phyloP scores from a whole-genome alignment of 2,888 invertebrate species.

The Trisateles emortualis region DNA sequence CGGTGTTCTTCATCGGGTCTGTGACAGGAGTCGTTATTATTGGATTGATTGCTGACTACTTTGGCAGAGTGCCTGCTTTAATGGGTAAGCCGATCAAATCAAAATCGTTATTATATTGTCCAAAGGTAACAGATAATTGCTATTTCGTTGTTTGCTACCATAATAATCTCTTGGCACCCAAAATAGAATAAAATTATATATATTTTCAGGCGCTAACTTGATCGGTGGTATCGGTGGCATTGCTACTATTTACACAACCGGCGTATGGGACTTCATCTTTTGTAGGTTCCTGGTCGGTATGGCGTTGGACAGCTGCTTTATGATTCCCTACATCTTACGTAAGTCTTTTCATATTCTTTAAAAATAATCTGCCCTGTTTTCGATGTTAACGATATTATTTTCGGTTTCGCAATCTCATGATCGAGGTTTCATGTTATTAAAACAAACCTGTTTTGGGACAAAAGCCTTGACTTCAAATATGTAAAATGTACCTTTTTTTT shows the following conservation, averaged over 20 bases:
- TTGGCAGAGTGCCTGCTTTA: constrained; percentile 63
- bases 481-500: too few relatives aligned
- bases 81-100: constrained; percentile 8
- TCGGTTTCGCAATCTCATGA: too few relatives aligned
- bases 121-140: too few relatives aligned
- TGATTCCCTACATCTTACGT: constrained; percentile 96
- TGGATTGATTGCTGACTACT: constrained; percentile 75
- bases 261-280: constrained; percentile 91
- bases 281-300: constrained; percentile 94
- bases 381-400: too few relatives aligned
- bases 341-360: constrained; percentile 62
- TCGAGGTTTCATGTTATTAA: too few relatives aligned
- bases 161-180: too few relatives aligned
- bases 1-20: constrained; percentile 73
- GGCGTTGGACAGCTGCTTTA: constrained; percentile 94
- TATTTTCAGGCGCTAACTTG: constrained; percentile 87
- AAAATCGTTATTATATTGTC: too few relatives aligned
- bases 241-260: constrained; percentile 89
- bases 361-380: too few relatives aligned
- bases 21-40: constrained; percentile 71
- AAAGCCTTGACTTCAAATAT: too few relatives aligned
- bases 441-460: too few relatives aligned
- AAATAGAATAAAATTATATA: background rate
- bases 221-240: constrained; percentile 89
- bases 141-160: too few relatives aligned